phyloP scores from a whole-genome alignment of 2,113 vertebrate species.

The Paradisaea rubra region DNA sequence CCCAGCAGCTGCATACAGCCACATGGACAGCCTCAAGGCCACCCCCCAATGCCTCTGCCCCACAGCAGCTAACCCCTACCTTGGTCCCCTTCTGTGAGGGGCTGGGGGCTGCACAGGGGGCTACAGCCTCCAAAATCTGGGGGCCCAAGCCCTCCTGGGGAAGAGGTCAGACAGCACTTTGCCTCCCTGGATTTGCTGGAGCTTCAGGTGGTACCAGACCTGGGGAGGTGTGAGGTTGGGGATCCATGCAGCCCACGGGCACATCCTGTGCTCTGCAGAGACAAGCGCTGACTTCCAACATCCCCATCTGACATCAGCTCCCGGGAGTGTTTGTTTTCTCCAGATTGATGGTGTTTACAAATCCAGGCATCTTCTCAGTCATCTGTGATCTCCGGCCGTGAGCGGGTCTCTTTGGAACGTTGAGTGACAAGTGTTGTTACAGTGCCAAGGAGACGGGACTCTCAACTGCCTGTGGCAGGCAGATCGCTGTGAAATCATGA shows the following conservation, averaged over 20 bases:
- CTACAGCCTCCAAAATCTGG: background rate
- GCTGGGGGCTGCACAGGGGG: background rate
- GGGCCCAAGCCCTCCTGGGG: rapidly evolving
- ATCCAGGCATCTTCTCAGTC: background rate
- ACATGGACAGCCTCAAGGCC: rapidly evolving
- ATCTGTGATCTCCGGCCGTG: background rate
- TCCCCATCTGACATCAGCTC: background rate
- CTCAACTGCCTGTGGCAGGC: background rate
- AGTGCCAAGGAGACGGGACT: slow-evolving; percentile 29
- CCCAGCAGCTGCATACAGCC: background rate
- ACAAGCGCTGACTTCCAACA: rapidly evolving
- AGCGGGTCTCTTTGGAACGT: background rate
- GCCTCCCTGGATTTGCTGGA: background rate
- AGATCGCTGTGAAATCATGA: background rate
- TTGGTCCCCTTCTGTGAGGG: too few relatives aligned
- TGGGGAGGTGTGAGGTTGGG: background rate
- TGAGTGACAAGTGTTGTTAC: slow-evolving; percentile 13
- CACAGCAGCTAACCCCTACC: background rate
- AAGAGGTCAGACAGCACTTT: background rate
- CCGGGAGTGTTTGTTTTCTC: background rate
- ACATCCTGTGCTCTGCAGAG: background rate
- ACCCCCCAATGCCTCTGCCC: rapidly evolving
- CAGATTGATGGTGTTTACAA: slow-evolving; percentile 17
- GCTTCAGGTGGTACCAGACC: background rate
- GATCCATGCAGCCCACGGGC: rapidly evolving